Base-by-base conservation (phyloP, 2,113 vertebrate genomes). In the Origma solitaria region DNA sequence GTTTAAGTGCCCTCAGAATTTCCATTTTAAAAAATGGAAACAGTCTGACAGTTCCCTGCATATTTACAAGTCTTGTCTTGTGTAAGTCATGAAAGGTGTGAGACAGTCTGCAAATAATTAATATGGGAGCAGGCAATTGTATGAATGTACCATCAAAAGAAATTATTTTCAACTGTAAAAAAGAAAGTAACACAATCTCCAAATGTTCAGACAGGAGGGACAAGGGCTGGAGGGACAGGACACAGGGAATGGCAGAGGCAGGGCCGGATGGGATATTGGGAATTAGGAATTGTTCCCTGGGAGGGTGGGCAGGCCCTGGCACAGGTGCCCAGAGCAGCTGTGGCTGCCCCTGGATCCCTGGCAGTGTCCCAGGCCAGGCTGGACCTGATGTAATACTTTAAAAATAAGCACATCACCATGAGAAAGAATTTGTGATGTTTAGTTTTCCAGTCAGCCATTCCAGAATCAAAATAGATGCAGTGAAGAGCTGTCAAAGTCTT, bases 51-150 rank as follows among this genome's bases (percentile, higher is more conserved):
- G 56, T 73, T 68, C 12, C 44, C 56, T 68, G 60, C 42, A 31
- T 14, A 37, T 70, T 72, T 76, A 60, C 75, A 85, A 69, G 27
- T 45, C 76, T 61, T 23, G 38, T 31, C 62, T 33, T 57, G 14
- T n/a, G n/a, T 35, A 91, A 82, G 70, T 54, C 53, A 72, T 16
- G 31, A 35, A 76, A 93, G 57, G 71, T 56, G 90, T 16, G 56
- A 93, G 85, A 85, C 64, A 91, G 47, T 17, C 91, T 93, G 88
- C 66, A 79, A 73, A 69, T 76, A 79, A 95, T 87, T 88, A n/a
- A 65, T 17, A 27, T 2, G 12, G 57, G 66, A 80, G 62, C n/a
- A 22, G 8, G n/a, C 17, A 75, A 15, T 62, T 42, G 35, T 1
- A 51, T 4, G 37, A 37, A 24, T 2, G 2, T 11, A 54, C 42